phyloP scores from a whole-genome alignment of 2,113 vertebrate genomes.

The Scopus umbretta region DNA sequence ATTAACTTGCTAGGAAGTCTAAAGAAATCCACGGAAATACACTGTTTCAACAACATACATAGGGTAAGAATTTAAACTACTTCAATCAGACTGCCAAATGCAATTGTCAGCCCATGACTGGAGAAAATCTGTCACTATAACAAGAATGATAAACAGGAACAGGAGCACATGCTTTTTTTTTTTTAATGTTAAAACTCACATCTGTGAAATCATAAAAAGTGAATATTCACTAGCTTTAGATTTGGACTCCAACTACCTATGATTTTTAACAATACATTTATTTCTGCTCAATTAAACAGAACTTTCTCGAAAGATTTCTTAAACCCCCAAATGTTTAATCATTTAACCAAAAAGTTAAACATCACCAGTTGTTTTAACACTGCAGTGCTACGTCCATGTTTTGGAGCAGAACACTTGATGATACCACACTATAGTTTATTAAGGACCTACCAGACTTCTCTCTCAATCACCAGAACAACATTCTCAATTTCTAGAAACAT shows the following conservation, averaged over 20 bases:
- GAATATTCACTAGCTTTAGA: neutral
- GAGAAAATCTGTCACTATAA: neutral
- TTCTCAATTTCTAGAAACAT: neutral
- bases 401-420: neutral
- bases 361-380: neutral
- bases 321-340: neutral
- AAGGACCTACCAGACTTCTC: neutral
- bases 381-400: neutral
- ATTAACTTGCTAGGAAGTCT: neutral
- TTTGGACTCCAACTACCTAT: neutral
- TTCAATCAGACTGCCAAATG: neutral
- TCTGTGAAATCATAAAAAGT: neutral
- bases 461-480: neutral
- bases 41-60: neutral
- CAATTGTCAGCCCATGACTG: neutral
- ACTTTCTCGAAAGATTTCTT: neutral
- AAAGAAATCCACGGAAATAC: neutral
- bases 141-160: neutral
- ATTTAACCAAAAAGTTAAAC: neutral
- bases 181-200: neutral
- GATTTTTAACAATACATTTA: neutral
- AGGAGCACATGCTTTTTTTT: neutral
- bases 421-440: neutral
- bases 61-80: neutral
- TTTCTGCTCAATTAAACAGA: neutral